Conservation (phyloP, 2,888 invertebrate species). For the Lithodes maja region DNA sequence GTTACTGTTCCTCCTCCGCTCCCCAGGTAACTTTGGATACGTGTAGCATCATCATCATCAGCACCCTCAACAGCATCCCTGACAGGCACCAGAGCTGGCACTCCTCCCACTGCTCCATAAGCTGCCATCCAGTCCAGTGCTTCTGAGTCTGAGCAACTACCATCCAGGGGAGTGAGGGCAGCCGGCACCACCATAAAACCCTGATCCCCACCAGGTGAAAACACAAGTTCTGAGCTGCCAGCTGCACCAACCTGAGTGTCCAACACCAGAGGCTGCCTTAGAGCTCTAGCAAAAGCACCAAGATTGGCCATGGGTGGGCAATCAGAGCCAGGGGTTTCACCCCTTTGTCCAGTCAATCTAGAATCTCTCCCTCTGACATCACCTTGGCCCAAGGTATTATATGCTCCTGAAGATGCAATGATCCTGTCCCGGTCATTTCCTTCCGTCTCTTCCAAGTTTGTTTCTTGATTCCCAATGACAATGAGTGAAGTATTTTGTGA, state of each 20-base stretch:
- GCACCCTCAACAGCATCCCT: slow-evolving; percentile 60
- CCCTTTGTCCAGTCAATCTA: slow-evolving; percentile 38
- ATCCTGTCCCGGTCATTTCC: neutral
- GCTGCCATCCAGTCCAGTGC: slow-evolving; percentile 41
- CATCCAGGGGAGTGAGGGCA: slow-evolving; percentile 47
- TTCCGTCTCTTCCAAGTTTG: neutral
- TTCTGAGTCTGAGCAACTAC: slow-evolving; percentile 56
- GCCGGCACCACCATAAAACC: slow-evolving; percentile 53
- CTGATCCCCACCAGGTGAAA: slow-evolving; percentile 58
- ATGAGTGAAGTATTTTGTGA: neutral
- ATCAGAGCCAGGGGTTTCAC: slow-evolving; percentile 62
- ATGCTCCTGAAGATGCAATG: neutral
- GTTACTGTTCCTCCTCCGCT: slow-evolving; percentile 5
- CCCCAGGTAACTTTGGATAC: neutral
- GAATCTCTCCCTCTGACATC: neutral
- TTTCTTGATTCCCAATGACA: neutral
- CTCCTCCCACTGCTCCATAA: neutral
- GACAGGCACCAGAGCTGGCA: slow-evolving; percentile 3
- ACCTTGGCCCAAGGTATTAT: neutral
- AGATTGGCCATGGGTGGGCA: slow-evolving; percentile 38
- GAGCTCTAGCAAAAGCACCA: slow-evolving; percentile 29
- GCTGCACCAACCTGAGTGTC: slow-evolving; percentile 13
- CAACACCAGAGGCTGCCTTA: slow-evolving; percentile 27
- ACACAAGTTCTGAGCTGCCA: slow-evolving; percentile 39
- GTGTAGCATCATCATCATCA: slow-evolving; percentile 30